Conservation (phyloP, 2,113 vertebrate species). For the Microcebus jonahi region DNA sequence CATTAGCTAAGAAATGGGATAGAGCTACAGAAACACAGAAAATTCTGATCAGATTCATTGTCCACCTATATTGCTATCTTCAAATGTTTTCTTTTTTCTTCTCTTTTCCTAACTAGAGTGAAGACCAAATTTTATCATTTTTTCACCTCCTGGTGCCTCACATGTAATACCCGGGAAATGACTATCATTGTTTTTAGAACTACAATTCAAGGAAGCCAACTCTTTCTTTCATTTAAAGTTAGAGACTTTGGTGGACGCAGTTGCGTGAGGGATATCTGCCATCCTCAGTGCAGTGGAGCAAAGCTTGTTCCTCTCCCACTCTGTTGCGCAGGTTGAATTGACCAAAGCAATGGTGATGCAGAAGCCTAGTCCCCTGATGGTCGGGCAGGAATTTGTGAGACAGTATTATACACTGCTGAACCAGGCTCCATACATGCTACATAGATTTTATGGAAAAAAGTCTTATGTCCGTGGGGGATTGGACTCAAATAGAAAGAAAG, state of each 20-base stretch:
- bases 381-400: constrained; percentile 99
- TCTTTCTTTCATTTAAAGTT: not conserved
- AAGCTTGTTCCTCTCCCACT: constrained; percentile 81
- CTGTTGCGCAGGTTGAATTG: constrained; percentile 88
- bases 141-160: not conserved
- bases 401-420: constrained; percentile 99
- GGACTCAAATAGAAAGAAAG: constrained; percentile 97
- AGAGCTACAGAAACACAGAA: not conserved
- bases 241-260: constrained; percentile 79
- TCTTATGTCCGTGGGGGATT: constrained; percentile 98
- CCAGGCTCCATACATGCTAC: constrained; percentile 97
- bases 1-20: constrained; percentile 25
- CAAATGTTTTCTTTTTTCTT: not conserved
- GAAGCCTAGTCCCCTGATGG: constrained; percentile 99
- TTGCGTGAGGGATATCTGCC: constrained; percentile 81
- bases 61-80: not conserved
- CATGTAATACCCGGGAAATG: not conserved
- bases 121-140: constrained; percentile 35
- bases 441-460: constrained; percentile 99
- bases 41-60: constrained; percentile 22
- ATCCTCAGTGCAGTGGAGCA: constrained; percentile 71
- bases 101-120: not conserved
- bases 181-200: constrained; percentile 27
- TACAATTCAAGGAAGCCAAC: not conserved
- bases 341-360: constrained; percentile 99